These are phyloP conservation scores for Stenchaetothrips biformis DNA, from an alignment of 2,888 invertebrate genomes.

Conservation along the genomic window DNA sequence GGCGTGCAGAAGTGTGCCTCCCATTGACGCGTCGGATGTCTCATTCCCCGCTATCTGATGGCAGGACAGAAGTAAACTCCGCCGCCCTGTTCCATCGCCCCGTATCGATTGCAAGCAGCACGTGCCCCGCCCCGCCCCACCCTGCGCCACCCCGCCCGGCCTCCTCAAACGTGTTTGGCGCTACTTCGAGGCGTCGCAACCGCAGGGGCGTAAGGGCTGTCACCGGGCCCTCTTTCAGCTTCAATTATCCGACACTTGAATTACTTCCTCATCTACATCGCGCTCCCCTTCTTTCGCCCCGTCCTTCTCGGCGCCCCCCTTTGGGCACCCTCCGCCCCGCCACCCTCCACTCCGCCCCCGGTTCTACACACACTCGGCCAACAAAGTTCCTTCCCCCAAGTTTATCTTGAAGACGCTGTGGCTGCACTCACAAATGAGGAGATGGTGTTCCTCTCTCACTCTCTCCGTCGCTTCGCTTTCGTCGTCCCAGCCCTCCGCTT, in stretches of 20 bases:
- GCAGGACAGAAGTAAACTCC: too few species aligned
- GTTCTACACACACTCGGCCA: slow-evolving; percentile 6
- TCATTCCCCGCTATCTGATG: too few species aligned
- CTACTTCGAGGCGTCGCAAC: neutral
- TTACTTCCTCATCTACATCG: slow-evolving; percentile 18
- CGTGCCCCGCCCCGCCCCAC: neutral
- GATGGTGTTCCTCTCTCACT: neutral
- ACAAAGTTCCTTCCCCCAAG: slow-evolving; percentile 20
- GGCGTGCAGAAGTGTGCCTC: too few species aligned
- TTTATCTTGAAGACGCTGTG: slow-evolving; percentile 24
- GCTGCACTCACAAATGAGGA: slow-evolving; percentile 22
- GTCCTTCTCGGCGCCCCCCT: neutral
- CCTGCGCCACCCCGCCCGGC: neutral
- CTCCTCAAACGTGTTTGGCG: neutral
- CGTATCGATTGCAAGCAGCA: too few species aligned
- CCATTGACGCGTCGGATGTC: too few species aligned
- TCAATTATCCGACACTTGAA: slow-evolving; percentile 18
- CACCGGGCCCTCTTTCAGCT: slow-evolving; percentile 16
- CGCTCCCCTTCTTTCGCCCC: neutral
- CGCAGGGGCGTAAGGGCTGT: neutral
- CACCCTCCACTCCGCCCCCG: neutral
- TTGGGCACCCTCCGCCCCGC: neutral
- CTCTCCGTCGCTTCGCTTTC: neutral
- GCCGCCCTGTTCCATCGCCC: too few species aligned
- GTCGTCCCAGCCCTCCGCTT: neutral